Conservation (phyloP, 2,797 vertebrate species). For the Remorina albescens region DNA sequence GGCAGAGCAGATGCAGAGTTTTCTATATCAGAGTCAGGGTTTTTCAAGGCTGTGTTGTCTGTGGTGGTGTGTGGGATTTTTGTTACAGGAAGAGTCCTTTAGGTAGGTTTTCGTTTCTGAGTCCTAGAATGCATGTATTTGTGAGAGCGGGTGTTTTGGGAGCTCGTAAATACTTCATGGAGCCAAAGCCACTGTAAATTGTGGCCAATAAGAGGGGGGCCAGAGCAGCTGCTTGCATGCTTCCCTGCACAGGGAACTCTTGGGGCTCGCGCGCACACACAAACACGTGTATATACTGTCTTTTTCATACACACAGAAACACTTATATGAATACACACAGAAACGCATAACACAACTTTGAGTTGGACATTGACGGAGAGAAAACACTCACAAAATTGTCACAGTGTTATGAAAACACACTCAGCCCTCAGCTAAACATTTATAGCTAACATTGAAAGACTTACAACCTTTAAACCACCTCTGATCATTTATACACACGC, state of each 20-base stretch:
- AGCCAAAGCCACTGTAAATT: constrained; percentile 87
- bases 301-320: constrained; percentile 47
- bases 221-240: constrained; percentile 80
- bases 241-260: constrained; percentile 60
- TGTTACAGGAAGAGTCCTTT: constrained; percentile 61
- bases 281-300: constrained; percentile 23
- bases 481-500: constrained; percentile 50
- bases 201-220: constrained; percentile 80
- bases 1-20: constrained; percentile 46
- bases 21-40: constrained; percentile 43
- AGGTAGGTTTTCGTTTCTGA: constrained; percentile 69
- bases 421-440: constrained; percentile 63
- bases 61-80: constrained; percentile 60
- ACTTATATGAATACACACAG: constrained; percentile 52
- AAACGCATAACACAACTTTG: constrained; percentile 28
- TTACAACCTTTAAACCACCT: constrained; percentile 46
- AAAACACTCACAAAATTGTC: constrained; percentile 62
- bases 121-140: constrained; percentile 72
- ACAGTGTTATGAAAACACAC: constrained; percentile 67
- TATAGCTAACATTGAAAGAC: constrained; percentile 48
- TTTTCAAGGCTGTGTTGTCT: constrained; percentile 44
- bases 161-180: constrained; percentile 87
- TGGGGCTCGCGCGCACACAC: constrained; percentile 35
- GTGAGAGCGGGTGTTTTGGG: constrained; percentile 79
- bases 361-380: constrained; percentile 56